Evolutionary conservation across 2,797 vertebrate genomes (phyloP), one percentile per base, ranked within the genome.

Genomic region (Garrulus glandarius): DNA sequence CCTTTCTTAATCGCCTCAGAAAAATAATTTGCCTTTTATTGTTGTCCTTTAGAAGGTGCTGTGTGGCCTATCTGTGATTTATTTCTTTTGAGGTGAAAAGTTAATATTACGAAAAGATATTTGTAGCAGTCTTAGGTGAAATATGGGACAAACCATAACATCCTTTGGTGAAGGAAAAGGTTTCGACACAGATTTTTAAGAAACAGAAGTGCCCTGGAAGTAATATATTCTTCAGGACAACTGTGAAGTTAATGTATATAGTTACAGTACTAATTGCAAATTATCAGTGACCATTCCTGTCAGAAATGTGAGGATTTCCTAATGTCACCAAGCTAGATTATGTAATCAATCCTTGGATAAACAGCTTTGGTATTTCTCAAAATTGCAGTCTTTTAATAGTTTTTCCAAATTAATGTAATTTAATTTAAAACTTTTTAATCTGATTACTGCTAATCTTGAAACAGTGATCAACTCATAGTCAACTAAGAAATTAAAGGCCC

Each of bases 191-290:
- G 23, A 89, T 27, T 39, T 67, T 44, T 79, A 44, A 64, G 64
- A 72, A 44, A 79, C 52, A 71, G 24, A 71, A 86, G 36, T 87
- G 11, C 7, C 32, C 29, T 81, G 16, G 59, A 75, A 81, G 87
- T 61, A 95, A 80, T 64, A 32, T 21, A 11, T 59, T 90, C 57
- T 84, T 92, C 11, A 52, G 37, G 36, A 69, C 83, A 90, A 94
- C 36, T 67, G 53, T 15, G 47, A 95, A 86, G 22, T 92, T 96
- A 92, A 75, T 56, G 39, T 32, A 64, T 86, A 72, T 78, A 52
- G 32, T 93, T 89, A 89, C 39, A 95, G 91, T 97, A 97, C 49
- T 96, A 97, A 94, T 89, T 95, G 26, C 56, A 92, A 94, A 81
- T 69, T 22, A 85, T 97, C 89, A 88, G 46, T 92, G 64, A 72